phyloP scores from a whole-genome alignment of 2,113 vertebrate genomes.

The Pogonocichla stellata region DNA sequence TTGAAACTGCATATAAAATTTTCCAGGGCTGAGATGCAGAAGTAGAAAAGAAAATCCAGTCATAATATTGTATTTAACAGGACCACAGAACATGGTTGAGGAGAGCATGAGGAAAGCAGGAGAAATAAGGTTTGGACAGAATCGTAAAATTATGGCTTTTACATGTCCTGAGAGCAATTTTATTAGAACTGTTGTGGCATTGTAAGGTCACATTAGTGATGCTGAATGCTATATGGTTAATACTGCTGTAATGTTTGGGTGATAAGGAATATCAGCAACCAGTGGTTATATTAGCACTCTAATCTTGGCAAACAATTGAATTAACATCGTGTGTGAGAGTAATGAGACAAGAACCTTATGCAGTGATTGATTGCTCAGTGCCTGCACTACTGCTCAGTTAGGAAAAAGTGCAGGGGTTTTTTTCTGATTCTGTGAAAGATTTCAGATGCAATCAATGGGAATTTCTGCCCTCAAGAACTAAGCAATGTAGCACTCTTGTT shows the following conservation, averaged over 20 bases:
- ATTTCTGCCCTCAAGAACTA: neutral
- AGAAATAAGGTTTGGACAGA: neutral
- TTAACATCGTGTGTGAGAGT: neutral
- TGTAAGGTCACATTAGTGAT: neutral
- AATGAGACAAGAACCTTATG: neutral
- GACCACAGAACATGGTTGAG: neutral
- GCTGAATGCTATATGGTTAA: neutral
- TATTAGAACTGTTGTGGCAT: neutral
- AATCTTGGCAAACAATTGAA: neutral
- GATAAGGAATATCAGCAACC: neutral
- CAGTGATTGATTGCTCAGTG: neutral
- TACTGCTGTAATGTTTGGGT: neutral
- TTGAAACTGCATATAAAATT: neutral
- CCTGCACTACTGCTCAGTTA: neutral
- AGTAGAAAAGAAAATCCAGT: neutral
- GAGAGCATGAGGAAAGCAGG: neutral
- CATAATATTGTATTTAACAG: neutral
- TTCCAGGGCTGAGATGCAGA: neutral
- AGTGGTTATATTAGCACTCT: neutral
- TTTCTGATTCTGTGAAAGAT: neutral
- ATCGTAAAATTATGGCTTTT: neutral
- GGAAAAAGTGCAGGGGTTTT: neutral
- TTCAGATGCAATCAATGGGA: neutral
- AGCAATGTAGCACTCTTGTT: neutral
- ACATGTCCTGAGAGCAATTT: neutral